These are phyloP conservation scores for Mallotus villosus DNA, from an alignment of 2,797 vertebrate species.

Conservation along the genomic window DNA sequence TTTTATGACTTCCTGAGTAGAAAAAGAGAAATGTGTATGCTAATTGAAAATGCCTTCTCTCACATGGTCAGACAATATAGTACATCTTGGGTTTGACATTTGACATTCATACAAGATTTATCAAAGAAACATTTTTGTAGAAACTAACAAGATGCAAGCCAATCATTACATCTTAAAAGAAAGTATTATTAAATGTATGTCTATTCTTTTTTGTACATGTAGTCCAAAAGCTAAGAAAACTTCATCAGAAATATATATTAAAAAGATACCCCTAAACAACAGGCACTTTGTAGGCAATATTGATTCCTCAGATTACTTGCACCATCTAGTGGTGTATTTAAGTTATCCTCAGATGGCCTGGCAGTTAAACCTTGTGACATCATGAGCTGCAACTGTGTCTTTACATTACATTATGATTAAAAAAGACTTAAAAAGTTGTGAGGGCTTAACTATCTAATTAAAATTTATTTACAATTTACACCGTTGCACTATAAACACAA, in stretches of 20 bases:
- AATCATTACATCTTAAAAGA: not conserved
- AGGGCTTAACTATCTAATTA: not conserved
- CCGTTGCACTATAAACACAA: not conserved
- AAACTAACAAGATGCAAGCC: not conserved
- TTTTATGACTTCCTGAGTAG: no score
- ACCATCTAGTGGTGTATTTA: constrained; percentile 47
- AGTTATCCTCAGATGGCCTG: not conserved
- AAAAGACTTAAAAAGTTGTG: not conserved
- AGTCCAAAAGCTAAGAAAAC: not conserved
- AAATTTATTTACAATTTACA: constrained; percentile 18
- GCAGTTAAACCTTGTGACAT: not conserved
- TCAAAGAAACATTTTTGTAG: not conserved
- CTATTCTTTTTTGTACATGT: not conserved
- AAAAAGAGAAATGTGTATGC: no score
- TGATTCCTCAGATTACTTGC: constrained; percentile 11
- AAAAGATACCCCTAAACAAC: not conserved
- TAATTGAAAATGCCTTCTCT: no score
- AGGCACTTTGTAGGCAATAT: not conserved
- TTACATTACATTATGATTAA: not conserved
- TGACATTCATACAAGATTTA: not conserved
- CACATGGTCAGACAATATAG: no score
- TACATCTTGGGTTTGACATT: not conserved
- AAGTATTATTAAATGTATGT: not conserved
- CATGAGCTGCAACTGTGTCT: not conserved
- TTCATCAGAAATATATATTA: not conserved